Evolutionary conservation across 2,888 invertebrate species (phyloP).

Genomic region (Tachystola acroxantha): DNA sequence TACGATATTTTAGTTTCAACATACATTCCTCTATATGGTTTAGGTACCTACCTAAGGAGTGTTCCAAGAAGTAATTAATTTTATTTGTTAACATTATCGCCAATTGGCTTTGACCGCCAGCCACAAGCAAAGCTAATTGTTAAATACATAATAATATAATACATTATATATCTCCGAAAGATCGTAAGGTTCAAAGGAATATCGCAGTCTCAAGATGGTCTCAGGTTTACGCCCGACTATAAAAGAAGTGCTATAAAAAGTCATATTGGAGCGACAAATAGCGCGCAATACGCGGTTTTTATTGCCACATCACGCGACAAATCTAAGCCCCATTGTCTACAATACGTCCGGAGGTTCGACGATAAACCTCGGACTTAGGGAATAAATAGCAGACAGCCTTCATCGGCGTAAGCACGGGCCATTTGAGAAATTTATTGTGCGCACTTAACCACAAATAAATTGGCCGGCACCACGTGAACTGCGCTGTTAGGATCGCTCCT

Average conservation of each 20-base stretch:
- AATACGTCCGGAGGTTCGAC: conserved; percentile 49
- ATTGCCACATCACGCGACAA: conserved; percentile 53
- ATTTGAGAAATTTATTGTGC: conserved; percentile 76
- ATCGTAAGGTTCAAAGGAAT: conserved; percentile 22
- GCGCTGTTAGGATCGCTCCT: conserved; percentile 38
- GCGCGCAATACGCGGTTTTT: conserved; percentile 44
- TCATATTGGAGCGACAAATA: conserved; percentile 47
- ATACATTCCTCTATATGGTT: no score
- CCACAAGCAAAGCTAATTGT: no score
- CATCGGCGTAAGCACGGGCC: conserved; percentile 66
- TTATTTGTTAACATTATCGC: no score
- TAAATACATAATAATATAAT: conserved; percentile 4
- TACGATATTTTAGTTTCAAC: no score
- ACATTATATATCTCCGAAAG: conserved; percentile 17
- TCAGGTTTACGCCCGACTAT: conserved; percentile 35
- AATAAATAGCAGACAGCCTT: conserved; percentile 71
- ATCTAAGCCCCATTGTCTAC: conserved; percentile 54
- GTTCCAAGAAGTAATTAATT: no score
- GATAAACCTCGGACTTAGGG: conserved; percentile 58
- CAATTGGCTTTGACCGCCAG: no score
- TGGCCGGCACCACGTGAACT: conserved; percentile 60
- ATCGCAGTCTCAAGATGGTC: conserved; percentile 27
- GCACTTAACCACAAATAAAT: conserved; percentile 77
- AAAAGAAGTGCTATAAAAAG: conserved; percentile 36
- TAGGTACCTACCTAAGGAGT: no score